A percentile compares a stretch with the other conserved stretches of the same genome.
phyloP scores from a whole-genome alignment of 23 tunicate species.

The Ascidia mentula region DNA sequence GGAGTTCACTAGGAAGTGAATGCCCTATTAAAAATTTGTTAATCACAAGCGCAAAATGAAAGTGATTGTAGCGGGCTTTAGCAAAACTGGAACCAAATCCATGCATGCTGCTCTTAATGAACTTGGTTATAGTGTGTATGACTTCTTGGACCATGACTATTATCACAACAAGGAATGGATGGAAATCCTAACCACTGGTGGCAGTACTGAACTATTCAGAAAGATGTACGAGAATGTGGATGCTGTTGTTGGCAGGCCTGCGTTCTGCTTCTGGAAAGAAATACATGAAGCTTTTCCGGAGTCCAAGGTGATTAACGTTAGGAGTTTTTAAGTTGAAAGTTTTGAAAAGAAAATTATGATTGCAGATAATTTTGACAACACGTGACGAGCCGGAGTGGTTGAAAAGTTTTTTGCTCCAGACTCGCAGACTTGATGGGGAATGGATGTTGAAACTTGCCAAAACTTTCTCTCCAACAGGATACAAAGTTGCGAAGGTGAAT shows the following conservation, averaged over 20 bases:
- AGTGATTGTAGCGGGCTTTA: neutral
- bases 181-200: neutral
- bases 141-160: neutral
- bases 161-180: neutral
- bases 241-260: neutral
- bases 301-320: neutral
- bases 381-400: neutral
- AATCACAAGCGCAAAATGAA: no score
- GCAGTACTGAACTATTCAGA: neutral
- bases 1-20: no score
- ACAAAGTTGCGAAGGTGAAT: neutral
- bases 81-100: neutral
- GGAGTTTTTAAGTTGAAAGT: no score
- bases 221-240: neutral
- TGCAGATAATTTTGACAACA: neutral
- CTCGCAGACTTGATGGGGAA: neutral
- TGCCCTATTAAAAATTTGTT: no score
- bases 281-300: constrained; percentile 1
- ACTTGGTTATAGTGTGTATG: neutral
- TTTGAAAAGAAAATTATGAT: no score
- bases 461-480: neutral
- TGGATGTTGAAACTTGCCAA: neutral
- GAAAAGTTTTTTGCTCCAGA: neutral
- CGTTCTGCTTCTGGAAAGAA: neutral
- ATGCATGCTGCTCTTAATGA: neutral